Evolutionary conservation across 2,797 vertebrate species (phyloP), one percentile per base, ranked within the genome.

Genomic region (Sebastes baramenuke): DNA sequence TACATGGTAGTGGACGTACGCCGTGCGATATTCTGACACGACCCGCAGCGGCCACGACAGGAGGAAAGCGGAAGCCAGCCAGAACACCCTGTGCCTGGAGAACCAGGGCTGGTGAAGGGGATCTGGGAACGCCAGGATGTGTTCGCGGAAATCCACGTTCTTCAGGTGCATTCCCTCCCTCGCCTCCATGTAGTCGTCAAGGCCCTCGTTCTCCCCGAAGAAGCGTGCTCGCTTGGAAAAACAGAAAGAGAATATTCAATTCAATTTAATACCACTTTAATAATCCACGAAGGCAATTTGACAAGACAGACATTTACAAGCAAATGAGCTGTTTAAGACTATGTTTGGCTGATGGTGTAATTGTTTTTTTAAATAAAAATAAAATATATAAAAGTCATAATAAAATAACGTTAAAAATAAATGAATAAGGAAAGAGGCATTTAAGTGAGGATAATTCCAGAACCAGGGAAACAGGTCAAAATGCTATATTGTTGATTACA

Each of bases 171-270:
- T 97, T 14, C 97, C 97, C 84, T 98, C 97, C 1, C 97, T 94
- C 54, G 97, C 97, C 92, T 98, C 97, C 97, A 98, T 96, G 94
- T 98, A 98, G 91, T 98, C 97, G 5, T 98, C 97, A 34, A 98
- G 94, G 10, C 97, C 97, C 89, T 98, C 97, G 3, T 97, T 97
- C 93, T 98, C 97, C 0, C 97, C 94, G 42, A 98, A 98, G 91
- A 98, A 98, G 27, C 96, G 97, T 0, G 97, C 97, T 38, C 97
- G 91, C 94, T 98, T 89, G 94, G 38, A 62, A 72, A 20, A 16
- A 54, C 29, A 77, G 36, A 64, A 64, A 69, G 2, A 34, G 12
- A 38, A 36, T 1, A 8, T 49, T 49, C 46, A 49, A 20, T 20
- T 49, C 0, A 49, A 20, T 49, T 49, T 8, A 20, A 20, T 20